Conservation (phyloP, 1,140 invertebrate species). For the Phymastichus coffea region DNA sequence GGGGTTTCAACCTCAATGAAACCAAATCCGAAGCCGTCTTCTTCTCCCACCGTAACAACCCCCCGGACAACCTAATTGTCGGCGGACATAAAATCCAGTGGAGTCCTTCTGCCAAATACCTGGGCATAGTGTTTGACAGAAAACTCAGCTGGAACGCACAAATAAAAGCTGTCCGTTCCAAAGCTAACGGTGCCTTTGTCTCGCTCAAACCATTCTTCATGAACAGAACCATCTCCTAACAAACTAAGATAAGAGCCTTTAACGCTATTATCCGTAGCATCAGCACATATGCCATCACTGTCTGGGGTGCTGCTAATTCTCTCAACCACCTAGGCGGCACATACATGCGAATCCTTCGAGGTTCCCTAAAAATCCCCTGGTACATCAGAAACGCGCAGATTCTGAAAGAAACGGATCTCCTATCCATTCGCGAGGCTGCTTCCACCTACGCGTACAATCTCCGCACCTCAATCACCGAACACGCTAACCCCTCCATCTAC, state of each 20-base stretch:
- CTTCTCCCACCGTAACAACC: not conserved
- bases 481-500: conserved; percentile 5
- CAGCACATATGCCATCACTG: conserved; percentile 17
- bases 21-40: conserved; percentile 1
- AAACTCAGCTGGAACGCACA: too few relatives aligned
- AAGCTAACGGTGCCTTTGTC: too few relatives aligned
- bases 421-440: not conserved
- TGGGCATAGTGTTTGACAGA: conserved; percentile 1
- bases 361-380: conserved; percentile 7
- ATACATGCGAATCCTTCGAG: not conserved
- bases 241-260: not conserved
- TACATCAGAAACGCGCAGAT: conserved; percentile 13
- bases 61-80: not conserved
- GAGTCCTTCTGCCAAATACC: conserved; percentile 9
- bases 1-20: too few relatives aligned
- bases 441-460: not conserved
- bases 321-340: not conserved
- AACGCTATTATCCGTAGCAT: too few relatives aligned
- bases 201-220: too few relatives aligned
- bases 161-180: too few relatives aligned
- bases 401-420: too few relatives aligned
- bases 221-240: too few relatives aligned
- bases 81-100: not conserved
- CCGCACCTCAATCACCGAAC: not conserved
- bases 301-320: not conserved